Conservation (phyloP, 2,113 vertebrate species). For the Sinocyclocheilus rhinocerous region DNA sequence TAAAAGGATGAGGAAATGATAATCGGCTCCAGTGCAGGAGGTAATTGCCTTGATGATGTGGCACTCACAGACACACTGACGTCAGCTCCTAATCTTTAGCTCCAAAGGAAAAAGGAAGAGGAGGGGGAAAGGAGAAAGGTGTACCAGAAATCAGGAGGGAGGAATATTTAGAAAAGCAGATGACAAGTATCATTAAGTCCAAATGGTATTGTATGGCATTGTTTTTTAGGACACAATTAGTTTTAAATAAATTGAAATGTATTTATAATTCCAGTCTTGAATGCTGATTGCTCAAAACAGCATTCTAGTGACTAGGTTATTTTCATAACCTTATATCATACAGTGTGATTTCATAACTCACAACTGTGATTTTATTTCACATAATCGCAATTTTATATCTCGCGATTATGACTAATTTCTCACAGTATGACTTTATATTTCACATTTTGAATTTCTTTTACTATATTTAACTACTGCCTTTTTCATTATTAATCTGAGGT, state of each 20-base stretch:
- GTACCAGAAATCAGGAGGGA: not conserved
- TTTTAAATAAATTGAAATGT: not conserved
- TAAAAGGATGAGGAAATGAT: constrained; percentile 26
- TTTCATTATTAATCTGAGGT: not conserved
- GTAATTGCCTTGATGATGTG: constrained; percentile 76
- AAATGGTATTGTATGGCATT: not conserved
- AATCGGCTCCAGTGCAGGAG: constrained; percentile 22
- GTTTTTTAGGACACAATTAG: not conserved
- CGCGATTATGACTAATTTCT: not conserved
- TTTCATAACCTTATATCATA: not conserved
- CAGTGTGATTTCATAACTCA: not conserved
- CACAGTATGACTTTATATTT: not conserved
- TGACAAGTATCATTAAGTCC: not conserved
- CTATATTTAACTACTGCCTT: not conserved
- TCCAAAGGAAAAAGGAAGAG: constrained; percentile 75
- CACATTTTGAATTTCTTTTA: not conserved
- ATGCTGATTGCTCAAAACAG: not conserved
- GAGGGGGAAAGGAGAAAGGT: not conserved
- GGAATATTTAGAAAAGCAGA: not conserved
- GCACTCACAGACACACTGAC: constrained; percentile 53
- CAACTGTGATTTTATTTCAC: not conserved
- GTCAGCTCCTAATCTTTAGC: constrained; percentile 82
- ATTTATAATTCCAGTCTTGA: not conserved
- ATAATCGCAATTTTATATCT: no score
- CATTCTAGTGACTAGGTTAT: not conserved